Percentiles rank a stretch among this genome's conserved stretches.
phyloP scores from a whole-genome alignment of 2,888 invertebrate species.

The Drosophila hamatofila region DNA sequence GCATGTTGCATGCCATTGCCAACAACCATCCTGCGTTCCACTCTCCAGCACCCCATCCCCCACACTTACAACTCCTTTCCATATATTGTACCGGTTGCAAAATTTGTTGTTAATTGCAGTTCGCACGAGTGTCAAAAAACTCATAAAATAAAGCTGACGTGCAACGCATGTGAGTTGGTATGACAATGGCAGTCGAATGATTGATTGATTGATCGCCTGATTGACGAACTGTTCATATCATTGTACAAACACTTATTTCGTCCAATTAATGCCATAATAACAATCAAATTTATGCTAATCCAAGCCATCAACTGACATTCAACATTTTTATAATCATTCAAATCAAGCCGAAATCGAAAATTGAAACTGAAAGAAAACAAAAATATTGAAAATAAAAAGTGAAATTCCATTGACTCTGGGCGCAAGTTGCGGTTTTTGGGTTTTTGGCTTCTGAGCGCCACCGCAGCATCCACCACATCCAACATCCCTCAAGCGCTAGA shows the following conservation, averaged over 20 bases:
- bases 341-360: constrained; percentile 28
- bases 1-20: constrained; percentile 38
- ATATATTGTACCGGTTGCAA: constrained; percentile 39
- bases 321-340: constrained; percentile 30
- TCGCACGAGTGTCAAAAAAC: constrained; percentile 60
- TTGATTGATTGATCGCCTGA: constrained; percentile 47
- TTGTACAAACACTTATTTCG: constrained; percentile 30
- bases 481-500: constrained; percentile 52
- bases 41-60: background rate
- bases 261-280: constrained; percentile 63
- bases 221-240: constrained; percentile 60
- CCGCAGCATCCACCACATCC: constrained; percentile 37
- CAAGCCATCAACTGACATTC: constrained; percentile 37
- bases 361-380: background rate
- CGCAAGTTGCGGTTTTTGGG: constrained; percentile 28
- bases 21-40: background rate
- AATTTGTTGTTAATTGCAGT: constrained; percentile 66
- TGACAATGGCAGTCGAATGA: constrained; percentile 48
- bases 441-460: constrained; percentile 57
- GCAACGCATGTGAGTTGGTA: constrained; percentile 43
- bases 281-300: constrained; percentile 72
- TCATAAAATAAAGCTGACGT: constrained; percentile 37
- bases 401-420: constrained; percentile 52
- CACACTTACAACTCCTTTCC: background rate
- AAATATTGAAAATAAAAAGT: constrained; percentile 46